These are phyloP conservation scores for Lamellibrachia columna DNA, from an alignment of 2,888 invertebrate genomes.

Conservation along the genomic window DNA sequence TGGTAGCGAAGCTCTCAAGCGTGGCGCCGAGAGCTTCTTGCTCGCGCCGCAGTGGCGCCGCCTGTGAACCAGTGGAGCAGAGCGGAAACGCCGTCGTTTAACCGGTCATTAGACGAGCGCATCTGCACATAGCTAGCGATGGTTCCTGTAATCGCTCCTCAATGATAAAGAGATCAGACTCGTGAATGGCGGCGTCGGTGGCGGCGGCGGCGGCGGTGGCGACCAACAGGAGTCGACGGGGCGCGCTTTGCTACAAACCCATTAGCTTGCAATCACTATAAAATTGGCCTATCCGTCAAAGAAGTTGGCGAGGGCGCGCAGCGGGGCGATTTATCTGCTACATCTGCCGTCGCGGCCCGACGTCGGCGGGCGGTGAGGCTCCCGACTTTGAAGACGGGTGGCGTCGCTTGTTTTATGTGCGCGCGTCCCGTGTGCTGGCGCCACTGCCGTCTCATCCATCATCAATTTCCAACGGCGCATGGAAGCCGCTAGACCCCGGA, in stretches of 20 bases:
- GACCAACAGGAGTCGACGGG: not conserved
- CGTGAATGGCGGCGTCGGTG: not conserved
- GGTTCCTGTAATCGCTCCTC: not conserved
- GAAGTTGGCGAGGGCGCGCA: not conserved
- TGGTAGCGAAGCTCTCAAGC: not conserved
- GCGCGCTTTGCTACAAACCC: not conserved
- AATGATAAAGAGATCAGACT: slow-evolving; percentile 16
- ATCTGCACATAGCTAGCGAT: not conserved
- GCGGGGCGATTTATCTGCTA: not conserved
- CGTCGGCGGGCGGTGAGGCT: not conserved
- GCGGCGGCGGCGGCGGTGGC: not conserved
- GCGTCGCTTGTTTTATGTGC: slow-evolving; percentile 7
- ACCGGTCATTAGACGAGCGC: not conserved
- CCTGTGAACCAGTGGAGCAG: not conserved
- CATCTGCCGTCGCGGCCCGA: not conserved
- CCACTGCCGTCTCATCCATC: slow-evolving; percentile 10
- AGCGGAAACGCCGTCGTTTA: not conserved
- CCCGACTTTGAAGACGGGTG: slow-evolving; percentile 16
- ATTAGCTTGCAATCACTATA: slow-evolving; percentile 16
- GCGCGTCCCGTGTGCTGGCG: slow-evolving; percentile 6
- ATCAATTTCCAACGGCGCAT: slow-evolving; percentile 9
- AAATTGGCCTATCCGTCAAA: slow-evolving; percentile 16
- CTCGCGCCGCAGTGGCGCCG: not conserved
- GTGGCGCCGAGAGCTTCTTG: not conserved
- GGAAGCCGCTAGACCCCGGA: not conserved